phyloP scores from a whole-genome alignment of 2,797 vertebrate genomes.

The Hephaestus fuliginosus region DNA sequence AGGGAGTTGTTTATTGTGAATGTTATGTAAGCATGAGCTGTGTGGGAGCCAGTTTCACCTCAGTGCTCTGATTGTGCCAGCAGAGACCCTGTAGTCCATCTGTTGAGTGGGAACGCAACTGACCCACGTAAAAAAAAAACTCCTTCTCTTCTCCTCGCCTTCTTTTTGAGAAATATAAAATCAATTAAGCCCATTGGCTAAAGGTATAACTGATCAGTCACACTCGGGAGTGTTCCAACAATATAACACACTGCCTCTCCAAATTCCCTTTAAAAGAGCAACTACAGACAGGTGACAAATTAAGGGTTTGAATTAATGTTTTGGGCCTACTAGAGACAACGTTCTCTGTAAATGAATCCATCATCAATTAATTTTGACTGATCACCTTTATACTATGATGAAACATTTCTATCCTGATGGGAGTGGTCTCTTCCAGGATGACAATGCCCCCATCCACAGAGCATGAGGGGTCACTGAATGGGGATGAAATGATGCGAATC shows the following conservation, averaged over 20 bases:
- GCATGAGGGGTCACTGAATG: no score
- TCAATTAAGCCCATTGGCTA: not conserved
- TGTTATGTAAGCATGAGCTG: slow-evolving; percentile 58
- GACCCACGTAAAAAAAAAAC: slow-evolving; percentile 38
- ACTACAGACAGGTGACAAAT: no score
- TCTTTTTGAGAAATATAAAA: not conserved
- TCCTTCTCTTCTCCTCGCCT: slow-evolving; percentile 13
- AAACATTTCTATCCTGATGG: no score
- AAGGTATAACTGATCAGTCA: not conserved
- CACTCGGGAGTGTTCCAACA: not conserved
- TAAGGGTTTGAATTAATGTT: no score
- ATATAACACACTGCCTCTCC: not conserved
- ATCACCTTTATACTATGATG: no score
- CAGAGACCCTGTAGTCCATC: slow-evolving; percentile 62
- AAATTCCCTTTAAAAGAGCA: slow-evolving; percentile 6
- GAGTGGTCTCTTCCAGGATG: no score
- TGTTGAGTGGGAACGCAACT: slow-evolving; percentile 56
- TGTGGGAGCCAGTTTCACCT: slow-evolving; percentile 60
- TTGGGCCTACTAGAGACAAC: no score
- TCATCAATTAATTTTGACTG: no score
- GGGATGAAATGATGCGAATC: no score
- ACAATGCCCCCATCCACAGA: no score
- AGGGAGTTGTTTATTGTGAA: slow-evolving; percentile 46
- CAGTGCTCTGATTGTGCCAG: slow-evolving; percentile 39
- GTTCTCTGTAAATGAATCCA: no score